Conservation (phyloP, 2,113 vertebrate genomes). For the Sphaerodactylus townsendi region DNA sequence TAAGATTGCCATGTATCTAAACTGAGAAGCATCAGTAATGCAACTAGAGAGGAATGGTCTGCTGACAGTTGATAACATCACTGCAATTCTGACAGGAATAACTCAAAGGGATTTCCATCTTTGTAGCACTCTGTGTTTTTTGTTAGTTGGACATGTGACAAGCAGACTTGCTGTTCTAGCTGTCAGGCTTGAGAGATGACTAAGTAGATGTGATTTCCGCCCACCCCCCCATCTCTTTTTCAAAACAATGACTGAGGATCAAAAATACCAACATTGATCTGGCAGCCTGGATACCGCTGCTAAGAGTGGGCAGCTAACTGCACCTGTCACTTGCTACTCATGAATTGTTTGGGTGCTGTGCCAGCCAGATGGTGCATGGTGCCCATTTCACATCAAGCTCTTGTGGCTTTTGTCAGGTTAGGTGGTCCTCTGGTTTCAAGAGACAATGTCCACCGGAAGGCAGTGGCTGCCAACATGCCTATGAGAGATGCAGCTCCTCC, state of each 20-base stretch:
- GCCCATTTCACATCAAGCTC: not conserved
- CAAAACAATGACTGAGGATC: not conserved
- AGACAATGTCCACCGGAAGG: not conserved
- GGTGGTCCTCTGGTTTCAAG: not conserved
- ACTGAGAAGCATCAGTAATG: not conserved
- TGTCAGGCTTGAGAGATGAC: slow-evolving; percentile 10
- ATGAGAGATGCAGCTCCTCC: not conserved
- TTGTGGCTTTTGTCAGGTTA: not conserved
- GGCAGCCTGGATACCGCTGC: not conserved
- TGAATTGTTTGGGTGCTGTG: not conserved
- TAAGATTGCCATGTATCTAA: not conserved
- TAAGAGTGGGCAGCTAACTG: slow-evolving; percentile 5
- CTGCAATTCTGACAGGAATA: not conserved
- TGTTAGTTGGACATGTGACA: slow-evolving; percentile 1
- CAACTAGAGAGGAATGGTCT: slow-evolving; percentile 7
- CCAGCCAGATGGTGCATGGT: not conserved
- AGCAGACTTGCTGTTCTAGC: not conserved
- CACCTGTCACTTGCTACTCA: slow-evolving; percentile 14
- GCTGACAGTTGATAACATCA: not conserved
- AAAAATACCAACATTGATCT: not conserved
- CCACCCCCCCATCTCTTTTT: not conserved
- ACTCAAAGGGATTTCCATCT: slow-evolving; percentile 21
- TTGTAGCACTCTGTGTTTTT: not conserved
- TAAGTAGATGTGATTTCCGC: not conserved
- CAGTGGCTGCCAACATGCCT: not conserved